A percentile compares a stretch with the other conserved stretches of the same genome.
phyloP scores from a whole-genome alignment of 2,113 vertebrate genomes.

The Jacana jacana region DNA sequence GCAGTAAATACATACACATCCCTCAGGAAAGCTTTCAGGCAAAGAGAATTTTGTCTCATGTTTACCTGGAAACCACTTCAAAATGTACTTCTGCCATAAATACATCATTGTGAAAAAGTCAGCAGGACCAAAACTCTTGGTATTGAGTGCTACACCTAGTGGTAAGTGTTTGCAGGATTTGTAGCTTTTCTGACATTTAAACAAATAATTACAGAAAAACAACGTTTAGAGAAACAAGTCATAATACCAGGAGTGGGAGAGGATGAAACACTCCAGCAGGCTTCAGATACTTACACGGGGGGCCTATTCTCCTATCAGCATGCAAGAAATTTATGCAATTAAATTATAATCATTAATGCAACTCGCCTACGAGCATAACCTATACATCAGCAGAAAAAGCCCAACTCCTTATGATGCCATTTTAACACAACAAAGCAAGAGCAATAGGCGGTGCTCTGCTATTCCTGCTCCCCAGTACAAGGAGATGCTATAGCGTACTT shows the following conservation, averaged over 20 bases:
- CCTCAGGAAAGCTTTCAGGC: not conserved
- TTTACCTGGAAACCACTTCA: constrained; percentile 15
- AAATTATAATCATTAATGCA: not conserved
- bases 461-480: not conserved
- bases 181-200: not conserved
- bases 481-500: not conserved
- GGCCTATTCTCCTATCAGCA: not conserved
- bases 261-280: not conserved
- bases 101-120: not conserved
- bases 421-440: not conserved
- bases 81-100: not conserved
- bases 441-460: not conserved
- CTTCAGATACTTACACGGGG: not conserved
- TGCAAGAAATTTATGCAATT: not conserved
- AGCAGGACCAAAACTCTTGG: not conserved
- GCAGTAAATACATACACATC: not conserved
- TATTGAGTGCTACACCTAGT: constrained; percentile 36
- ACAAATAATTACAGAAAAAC: not conserved
- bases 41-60: not conserved
- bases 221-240: not conserved
- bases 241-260: not conserved
- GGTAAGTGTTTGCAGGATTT: constrained; percentile 15
- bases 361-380: not conserved
- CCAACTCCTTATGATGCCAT: not conserved
- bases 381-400: not conserved